phyloP scores from a whole-genome alignment of 2,888 invertebrate genomes.

The Merodon equestris region DNA sequence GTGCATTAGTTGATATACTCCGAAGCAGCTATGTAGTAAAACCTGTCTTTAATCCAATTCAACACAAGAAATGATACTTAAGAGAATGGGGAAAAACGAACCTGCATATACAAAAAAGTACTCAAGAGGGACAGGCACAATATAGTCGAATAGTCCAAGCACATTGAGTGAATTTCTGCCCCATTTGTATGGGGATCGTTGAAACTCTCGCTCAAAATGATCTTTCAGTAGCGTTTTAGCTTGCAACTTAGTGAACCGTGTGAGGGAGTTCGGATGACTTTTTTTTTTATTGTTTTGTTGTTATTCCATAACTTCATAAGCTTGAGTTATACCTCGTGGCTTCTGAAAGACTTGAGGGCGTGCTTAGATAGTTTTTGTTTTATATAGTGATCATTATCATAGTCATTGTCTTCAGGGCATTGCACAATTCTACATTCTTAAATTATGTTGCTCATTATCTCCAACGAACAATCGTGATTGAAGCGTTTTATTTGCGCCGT shows the following conservation, averaged over 20 bases:
- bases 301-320: conserved; percentile 16
- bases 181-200: conserved; percentile 36
- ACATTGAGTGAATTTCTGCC: conserved; percentile 32
- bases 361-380: conserved; percentile 29
- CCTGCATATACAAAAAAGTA: conserved; percentile 18
- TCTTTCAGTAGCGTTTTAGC: conserved; percentile 55
- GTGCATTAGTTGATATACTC: conserved; percentile 52
- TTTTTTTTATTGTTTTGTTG: too few relatives aligned
- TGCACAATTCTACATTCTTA: conserved; percentile 63
- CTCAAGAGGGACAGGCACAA: conserved; percentile 42
- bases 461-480: conserved; percentile 61
- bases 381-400: conserved; percentile 41
- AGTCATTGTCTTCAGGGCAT: conserved; percentile 36
- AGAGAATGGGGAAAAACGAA: conserved; percentile 1
- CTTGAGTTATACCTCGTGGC: conserved; percentile 19
- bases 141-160: conserved; percentile 20
- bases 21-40: conserved; percentile 33
- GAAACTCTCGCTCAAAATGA: conserved; percentile 39
- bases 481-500: conserved; percentile 30
- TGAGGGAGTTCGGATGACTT: too few relatives aligned
- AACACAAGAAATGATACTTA: conserved; percentile 5
- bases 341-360: conserved; percentile 27
- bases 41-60: conserved; percentile 44
- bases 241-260: too few relatives aligned
- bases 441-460: conserved; percentile 64